phyloP scores from a whole-genome alignment of 23 tunicate species.

The Phallusia fumigata region DNA sequence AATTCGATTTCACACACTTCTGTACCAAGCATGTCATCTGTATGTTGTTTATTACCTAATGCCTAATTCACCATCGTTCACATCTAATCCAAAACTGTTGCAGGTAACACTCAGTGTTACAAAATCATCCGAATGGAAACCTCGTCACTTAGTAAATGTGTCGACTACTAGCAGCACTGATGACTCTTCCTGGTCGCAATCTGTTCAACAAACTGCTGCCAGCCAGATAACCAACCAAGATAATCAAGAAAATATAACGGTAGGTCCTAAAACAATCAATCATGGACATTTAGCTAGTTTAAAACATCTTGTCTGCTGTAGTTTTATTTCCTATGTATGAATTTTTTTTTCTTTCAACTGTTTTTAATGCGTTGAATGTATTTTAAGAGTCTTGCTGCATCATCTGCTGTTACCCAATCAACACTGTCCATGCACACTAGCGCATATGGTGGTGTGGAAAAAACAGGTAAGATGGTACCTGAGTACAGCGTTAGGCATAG shows the following conservation, averaged over 20 bases:
- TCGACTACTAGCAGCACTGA: slow-evolving; percentile 30
- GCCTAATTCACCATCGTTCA: no score
- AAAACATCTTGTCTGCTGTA: no score
- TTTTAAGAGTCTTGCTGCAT: neutral
- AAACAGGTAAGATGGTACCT: neutral
- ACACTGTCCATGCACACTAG: neutral
- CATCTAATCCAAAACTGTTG: no score
- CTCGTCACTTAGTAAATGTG: slow-evolving; percentile 15
- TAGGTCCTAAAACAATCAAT: no score
- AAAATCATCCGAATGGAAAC: slow-evolving; percentile 62
- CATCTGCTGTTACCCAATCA: neutral
- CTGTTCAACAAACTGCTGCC: slow-evolving; percentile 20
- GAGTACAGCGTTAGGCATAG: neutral
- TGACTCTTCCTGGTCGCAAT: slow-evolving; percentile 40
- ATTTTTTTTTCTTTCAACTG: neutral
- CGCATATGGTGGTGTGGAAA: neutral
- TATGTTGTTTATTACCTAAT: no score
- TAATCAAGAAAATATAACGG: slow-evolving; percentile 3
- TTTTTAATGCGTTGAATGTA: neutral
- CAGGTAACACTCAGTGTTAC: slow-evolving; percentile 38
- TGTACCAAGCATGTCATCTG: slow-evolving; percentile 18
- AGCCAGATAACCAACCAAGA: slow-evolving; percentile 6
- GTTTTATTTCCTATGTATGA: neutral
- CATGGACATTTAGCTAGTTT: no score
- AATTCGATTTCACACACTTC: neutral